phyloP scores from a whole-genome alignment of 2,888 invertebrate genomes.

The Orchesellides sinensis region DNA sequence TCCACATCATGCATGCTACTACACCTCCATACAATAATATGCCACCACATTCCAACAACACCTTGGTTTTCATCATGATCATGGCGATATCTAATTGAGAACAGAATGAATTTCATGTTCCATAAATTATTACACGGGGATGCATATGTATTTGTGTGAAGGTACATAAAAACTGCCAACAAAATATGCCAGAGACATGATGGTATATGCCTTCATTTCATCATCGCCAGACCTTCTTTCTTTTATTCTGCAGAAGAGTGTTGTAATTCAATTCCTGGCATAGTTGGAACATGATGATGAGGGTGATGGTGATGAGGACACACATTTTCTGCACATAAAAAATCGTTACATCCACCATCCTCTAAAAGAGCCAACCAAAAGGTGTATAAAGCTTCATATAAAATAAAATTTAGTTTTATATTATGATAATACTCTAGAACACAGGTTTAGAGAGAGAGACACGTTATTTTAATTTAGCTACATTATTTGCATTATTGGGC shows the following conservation, averaged over 20 bases:
- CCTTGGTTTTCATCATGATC: neutral
- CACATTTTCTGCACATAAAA: neutral
- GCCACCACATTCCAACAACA: too few species aligned
- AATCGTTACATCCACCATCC: neutral
- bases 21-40: neutral
- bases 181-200: neutral
- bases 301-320: neutral
- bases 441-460: too few species aligned
- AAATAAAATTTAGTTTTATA: too few species aligned
- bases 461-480: too few species aligned
- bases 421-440: too few species aligned
- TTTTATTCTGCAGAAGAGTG: too few species aligned
- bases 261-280: neutral
- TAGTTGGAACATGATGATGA: neutral
- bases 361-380: too few species aligned
- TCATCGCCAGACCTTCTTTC: constrained; percentile 3
- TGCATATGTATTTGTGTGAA: too few species aligned
- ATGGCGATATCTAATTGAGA: neutral
- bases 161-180: neutral
- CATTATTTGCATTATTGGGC: too few species aligned
- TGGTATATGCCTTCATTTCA: neutral
- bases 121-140: neutral
- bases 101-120: neutral
- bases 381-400: too few species aligned
- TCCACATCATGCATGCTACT: neutral